phyloP scores from a whole-genome alignment of 2,797 vertebrate genomes.

The Aythya fuligula region DNA sequence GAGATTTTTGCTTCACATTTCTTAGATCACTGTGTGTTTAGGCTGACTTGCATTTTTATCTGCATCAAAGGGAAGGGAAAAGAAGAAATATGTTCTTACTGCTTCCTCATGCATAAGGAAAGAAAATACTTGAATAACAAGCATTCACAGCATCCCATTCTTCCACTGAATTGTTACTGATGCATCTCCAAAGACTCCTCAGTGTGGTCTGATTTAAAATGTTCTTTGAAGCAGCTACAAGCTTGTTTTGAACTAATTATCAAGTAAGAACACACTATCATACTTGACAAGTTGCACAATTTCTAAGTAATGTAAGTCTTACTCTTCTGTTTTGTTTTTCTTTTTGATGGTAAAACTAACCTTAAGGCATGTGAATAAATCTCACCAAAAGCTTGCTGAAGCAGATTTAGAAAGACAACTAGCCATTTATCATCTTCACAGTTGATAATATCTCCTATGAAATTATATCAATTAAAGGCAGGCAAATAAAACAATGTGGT shows the following conservation, averaged over 20 bases:
- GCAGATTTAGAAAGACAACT: slow-evolving; percentile 57
- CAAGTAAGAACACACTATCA: slow-evolving; percentile 31
- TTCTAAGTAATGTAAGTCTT: slow-evolving; percentile 21
- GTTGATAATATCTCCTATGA: slow-evolving; percentile 49
- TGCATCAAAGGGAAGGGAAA: slow-evolving; percentile 38
- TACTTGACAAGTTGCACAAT: slow-evolving; percentile 50
- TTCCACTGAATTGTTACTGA: slow-evolving; percentile 38
- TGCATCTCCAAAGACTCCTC: slow-evolving; percentile 44
- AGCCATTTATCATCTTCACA: slow-evolving; percentile 67
- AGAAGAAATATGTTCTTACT: slow-evolving; percentile 2
- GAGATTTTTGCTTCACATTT: slow-evolving; percentile 29
- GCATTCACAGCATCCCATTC: slow-evolving; percentile 3
- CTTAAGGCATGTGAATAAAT: slow-evolving; percentile 64
- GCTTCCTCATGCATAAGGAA: slow-evolving; percentile 20
- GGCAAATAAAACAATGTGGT: slow-evolving; percentile 18
- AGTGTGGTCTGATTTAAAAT: slow-evolving; percentile 64
- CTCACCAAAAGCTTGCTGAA: slow-evolving; percentile 60
- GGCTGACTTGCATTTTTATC: slow-evolving; percentile 46
- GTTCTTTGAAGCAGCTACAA: slow-evolving; percentile 46
- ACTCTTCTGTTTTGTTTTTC: slow-evolving; percentile 24
- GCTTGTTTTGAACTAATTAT: slow-evolving; percentile 72
- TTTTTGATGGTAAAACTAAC: slow-evolving; percentile 58
- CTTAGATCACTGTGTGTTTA: slow-evolving; percentile 31
- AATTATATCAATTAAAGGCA: slow-evolving; percentile 63
- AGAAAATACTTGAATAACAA: slow-evolving; percentile 29